These are phyloP conservation scores for Ceratothoa steindachneri DNA, from an alignment of 2,888 invertebrate genomes.

Conservation along the genomic window DNA sequence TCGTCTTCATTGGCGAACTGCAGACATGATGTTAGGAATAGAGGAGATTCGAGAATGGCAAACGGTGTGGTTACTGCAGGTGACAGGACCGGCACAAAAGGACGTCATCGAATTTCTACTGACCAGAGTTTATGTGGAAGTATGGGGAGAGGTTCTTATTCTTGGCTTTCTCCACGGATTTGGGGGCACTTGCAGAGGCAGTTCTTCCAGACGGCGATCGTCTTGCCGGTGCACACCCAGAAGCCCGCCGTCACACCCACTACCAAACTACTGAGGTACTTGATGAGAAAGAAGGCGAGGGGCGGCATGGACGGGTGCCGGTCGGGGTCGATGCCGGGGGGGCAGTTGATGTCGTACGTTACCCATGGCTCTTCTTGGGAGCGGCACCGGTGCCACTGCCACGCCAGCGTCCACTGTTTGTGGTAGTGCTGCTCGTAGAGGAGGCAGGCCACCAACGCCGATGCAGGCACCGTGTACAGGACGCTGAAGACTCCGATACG, in stretches of 20 bases:
- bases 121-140: no score
- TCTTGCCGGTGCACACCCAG: slow-evolving; percentile 96
- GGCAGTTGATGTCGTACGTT: slow-evolving; percentile 63
- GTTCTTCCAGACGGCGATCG: slow-evolving; percentile 82
- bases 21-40: no score
- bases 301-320: slow-evolving; percentile 58
- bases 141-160: slow-evolving; percentile 46
- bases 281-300: slow-evolving; percentile 51
- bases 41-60: no score
- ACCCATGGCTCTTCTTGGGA: slow-evolving; percentile 49
- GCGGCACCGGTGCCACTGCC: slow-evolving; percentile 74
- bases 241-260: slow-evolving; percentile 93
- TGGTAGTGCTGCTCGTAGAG: slow-evolving; percentile 81
- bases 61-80: no score
- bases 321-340: slow-evolving; percentile 58
- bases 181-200: slow-evolving; percentile 60
- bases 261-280: slow-evolving; percentile 87
- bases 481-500: slow-evolving; percentile 92
- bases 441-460: slow-evolving; percentile 78
- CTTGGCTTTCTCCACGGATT: slow-evolving; percentile 34
- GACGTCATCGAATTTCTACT: no score
- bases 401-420: slow-evolving; percentile 84
- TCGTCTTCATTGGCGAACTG: no score
- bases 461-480: slow-evolving; percentile 85
- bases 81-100: no score